phyloP scores from a whole-genome alignment of 2,113 vertebrate genomes.

The Penelope pileata region DNA sequence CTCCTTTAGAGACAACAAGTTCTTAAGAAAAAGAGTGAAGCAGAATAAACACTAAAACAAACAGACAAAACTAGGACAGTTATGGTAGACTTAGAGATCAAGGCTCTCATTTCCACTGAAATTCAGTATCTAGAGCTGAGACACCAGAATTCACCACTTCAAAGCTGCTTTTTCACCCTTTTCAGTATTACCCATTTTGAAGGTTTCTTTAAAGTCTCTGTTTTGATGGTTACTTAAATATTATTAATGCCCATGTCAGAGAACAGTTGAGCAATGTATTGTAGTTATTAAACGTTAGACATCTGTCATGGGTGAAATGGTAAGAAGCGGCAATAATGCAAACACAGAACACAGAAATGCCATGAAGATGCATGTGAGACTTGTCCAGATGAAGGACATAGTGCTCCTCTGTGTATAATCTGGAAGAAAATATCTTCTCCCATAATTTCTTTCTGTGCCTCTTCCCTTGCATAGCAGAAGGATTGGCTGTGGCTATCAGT shows the following conservation, averaged over 20 bases:
- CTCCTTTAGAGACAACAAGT: background rate
- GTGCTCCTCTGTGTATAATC: background rate
- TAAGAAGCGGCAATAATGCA: background rate
- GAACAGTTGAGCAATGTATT: background rate
- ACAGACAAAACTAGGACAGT: background rate
- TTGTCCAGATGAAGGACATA: background rate
- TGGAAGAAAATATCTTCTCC: background rate
- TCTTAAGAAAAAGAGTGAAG: background rate
- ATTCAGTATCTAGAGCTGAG: background rate
- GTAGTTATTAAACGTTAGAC: background rate
- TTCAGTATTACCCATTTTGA: background rate
- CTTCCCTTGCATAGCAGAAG: background rate
- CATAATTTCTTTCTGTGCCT: background rate
- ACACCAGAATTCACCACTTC: background rate
- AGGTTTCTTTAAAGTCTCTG: background rate
- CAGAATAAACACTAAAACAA: background rate
- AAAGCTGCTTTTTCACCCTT: background rate
- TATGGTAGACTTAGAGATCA: background rate
- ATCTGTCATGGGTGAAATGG: background rate
- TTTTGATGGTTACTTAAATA: background rate
- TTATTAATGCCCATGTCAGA: background rate
- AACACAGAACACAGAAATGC: background rate
- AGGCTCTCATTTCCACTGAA: background rate
- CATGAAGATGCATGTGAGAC: background rate
- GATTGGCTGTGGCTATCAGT: background rate